Evolutionary conservation across 1,140 invertebrate species (phyloP).

Genomic region (Solenopsis fugax): DNA sequence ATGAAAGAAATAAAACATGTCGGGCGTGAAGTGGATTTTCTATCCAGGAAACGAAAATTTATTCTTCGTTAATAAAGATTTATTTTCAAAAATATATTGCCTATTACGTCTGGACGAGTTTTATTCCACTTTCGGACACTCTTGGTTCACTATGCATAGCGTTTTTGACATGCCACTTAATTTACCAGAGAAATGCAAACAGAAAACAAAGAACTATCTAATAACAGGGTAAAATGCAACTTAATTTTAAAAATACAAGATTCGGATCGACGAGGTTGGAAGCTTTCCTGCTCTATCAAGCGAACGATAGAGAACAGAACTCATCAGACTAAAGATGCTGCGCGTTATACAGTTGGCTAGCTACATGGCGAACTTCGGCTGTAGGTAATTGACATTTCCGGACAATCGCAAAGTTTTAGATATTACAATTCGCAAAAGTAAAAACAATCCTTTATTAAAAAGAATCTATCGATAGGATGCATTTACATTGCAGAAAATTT

Average conservation of each 20-base stretch:
- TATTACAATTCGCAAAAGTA: neutral
- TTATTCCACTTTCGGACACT: neutral
- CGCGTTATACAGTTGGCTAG: conserved; percentile 51
- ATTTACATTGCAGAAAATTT: neutral
- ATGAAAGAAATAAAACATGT: conserved; percentile 12
- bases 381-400: conserved; percentile 51
- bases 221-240: conserved; percentile 40
- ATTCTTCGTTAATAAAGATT: conserved; percentile 37
- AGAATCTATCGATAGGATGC: neutral
- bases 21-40: conserved; percentile 6
- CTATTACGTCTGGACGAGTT: neutral
- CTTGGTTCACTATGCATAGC: conserved; percentile 1
- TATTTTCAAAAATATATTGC: conserved; percentile 8
- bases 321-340: conserved; percentile 33
- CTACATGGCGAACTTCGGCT: conserved; percentile 20
- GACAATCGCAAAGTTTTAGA: conserved; percentile 43
- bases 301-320: conserved; percentile 42
- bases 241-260: conserved; percentile 44
- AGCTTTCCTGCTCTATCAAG: conserved; percentile 41
- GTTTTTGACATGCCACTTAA: conserved; percentile 53
- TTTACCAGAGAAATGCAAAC: conserved; percentile 19
- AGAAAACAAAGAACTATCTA: conserved; percentile 49
- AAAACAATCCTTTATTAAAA: conserved; percentile 13
- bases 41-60: conserved; percentile 1
- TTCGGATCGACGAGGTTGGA: conserved; percentile 2